These are phyloP conservation scores for Apis florea DNA, from an alignment of 1,140 invertebrate genomes.

Conservation along the genomic window DNA sequence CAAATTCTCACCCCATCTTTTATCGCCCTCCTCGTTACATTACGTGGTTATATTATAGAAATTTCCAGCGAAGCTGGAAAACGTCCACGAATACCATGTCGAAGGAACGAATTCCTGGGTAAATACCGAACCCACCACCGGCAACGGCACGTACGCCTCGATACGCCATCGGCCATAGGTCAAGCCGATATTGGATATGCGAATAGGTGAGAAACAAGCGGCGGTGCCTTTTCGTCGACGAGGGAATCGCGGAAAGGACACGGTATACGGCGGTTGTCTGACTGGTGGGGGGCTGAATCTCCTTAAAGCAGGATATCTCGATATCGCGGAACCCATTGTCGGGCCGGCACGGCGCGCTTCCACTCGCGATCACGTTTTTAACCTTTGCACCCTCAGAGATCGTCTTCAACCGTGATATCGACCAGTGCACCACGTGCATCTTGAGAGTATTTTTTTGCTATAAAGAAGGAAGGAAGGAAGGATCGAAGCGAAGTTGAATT, in stretches of 20 bases:
- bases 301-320: slow-evolving; percentile 72
- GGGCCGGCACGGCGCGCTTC: slow-evolving; percentile 15
- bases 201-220: slow-evolving; percentile 11
- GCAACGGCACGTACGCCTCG: neutral
- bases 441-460: too few species aligned
- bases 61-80: slow-evolving; percentile 9
- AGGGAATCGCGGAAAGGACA: slow-evolving; percentile 58
- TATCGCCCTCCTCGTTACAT: neutral
- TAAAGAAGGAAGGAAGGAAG: too few species aligned
- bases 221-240: slow-evolving; percentile 26
- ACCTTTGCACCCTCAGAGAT: slow-evolving; percentile 21
- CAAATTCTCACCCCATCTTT: neutral
- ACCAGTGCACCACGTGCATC: too few species aligned
- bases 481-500: neutral
- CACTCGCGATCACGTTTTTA: slow-evolving; percentile 34
- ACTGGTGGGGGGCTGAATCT: slow-evolving; percentile 37
- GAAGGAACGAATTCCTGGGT: slow-evolving; percentile 14
- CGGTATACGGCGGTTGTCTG: slow-evolving; percentile 51
- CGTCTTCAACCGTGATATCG: neutral
- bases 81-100: slow-evolving; percentile 30
- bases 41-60: neutral
- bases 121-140: slow-evolving; percentile 8
- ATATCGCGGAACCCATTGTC: slow-evolving; percentile 61
- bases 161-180: slow-evolving; percentile 31
- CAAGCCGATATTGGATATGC: slow-evolving; percentile 30